Evolutionary conservation across 2,888 invertebrate genomes (phyloP), one percentile per base, ranked within the genome.

Genomic region (Rhagonycha fulva): DNA sequence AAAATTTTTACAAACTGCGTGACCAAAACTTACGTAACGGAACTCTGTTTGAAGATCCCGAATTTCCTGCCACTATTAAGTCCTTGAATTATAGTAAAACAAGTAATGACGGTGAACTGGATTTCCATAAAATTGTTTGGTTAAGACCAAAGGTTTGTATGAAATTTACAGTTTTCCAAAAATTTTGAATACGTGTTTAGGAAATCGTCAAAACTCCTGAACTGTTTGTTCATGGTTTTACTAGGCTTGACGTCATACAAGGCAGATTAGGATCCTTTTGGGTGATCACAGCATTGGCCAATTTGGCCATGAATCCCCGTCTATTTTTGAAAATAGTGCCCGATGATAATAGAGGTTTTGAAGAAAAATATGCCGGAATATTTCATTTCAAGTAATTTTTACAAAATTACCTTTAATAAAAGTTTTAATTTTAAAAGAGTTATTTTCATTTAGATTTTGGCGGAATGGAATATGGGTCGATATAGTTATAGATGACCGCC

Each of bases 231-330:
- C 98, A 96, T 83, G 98, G 98, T 1, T 98, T 96, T 88, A 96
- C 97, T 24, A 92, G 99, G 72, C 99, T 99, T 89, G 99, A 99
- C 89, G 97, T 99, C 1, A 96, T 97, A 83, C 99, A 99, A 88
- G 98, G 98, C 72, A 98, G 98, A 89, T 88, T 98, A 24, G 98
- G 98, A 4, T 98, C 98, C 87, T 99, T 98, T 87, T 99, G 98
- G 98, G 89, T 98, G 10, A 89, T 98, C 74, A 98, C 98, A 0
- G 99, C 99, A 5, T 94, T 97, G 0, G 98, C 98, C 11, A 97
- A 97, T 88, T 89, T 99, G 28, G 98, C 98, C 0, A 90, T 98
- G 83, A 94, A 96, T 85, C 91, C 92, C 78, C 90, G 94, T 85
- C 90, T 99, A 74, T 98, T 99, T 90, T 94, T 95, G 89, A 95